These are phyloP conservation scores for Cheirogaleus medius DNA, from an alignment of 2,113 vertebrate genomes.

Conservation along the genomic window DNA sequence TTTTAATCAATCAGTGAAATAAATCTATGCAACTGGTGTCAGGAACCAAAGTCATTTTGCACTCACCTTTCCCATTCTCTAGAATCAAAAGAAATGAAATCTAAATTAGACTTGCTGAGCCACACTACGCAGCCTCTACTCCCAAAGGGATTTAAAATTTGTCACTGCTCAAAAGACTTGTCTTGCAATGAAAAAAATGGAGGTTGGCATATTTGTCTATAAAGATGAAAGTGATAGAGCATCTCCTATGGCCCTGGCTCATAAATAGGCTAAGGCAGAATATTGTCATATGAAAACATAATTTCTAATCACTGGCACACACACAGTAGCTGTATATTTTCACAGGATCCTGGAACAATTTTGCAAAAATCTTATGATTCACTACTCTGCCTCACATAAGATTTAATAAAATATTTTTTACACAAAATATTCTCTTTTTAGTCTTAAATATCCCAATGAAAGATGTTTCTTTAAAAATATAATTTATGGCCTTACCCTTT, in stretches of 20 bases:
- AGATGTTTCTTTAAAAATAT: conserved; percentile 6
- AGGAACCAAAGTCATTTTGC: conserved; percentile 29
- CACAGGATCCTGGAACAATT: background rate
- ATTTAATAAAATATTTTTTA: conserved; percentile 41
- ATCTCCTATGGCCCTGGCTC: background rate
- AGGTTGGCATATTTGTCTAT: conserved; percentile 37
- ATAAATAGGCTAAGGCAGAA: background rate
- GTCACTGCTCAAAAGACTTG: background rate
- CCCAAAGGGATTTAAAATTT: background rate
- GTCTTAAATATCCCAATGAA: background rate
- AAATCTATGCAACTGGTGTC: conserved; percentile 42
- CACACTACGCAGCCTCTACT: background rate
- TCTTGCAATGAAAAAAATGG: background rate
- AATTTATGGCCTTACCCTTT: background rate
- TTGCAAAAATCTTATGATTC: conserved; percentile 33
- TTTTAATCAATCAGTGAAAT: conserved; percentile 65
- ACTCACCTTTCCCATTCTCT: conserved; percentile 2
- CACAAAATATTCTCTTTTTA: background rate
- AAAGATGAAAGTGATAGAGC: background rate
- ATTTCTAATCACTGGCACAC: background rate
- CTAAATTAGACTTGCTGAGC: background rate
- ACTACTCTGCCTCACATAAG: background rate
- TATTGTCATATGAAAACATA: background rate
- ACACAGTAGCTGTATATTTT: conserved; percentile 36
- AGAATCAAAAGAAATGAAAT: background rate